These are phyloP conservation scores for Drosophila mayri DNA, from an alignment of 1,140 invertebrate species.

Conservation along the genomic window DNA sequence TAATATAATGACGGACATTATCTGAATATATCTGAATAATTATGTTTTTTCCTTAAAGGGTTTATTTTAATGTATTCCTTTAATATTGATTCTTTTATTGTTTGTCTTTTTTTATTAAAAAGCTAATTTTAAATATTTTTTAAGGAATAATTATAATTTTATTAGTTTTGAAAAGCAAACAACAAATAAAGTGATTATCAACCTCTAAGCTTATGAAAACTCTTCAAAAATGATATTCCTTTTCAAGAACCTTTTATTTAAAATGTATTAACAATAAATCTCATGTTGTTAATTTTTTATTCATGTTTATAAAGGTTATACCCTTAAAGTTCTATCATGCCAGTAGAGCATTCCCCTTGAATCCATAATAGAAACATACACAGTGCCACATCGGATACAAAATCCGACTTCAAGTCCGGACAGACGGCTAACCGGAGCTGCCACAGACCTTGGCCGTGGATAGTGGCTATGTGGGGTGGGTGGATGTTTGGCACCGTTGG, in stretches of 20 bases:
- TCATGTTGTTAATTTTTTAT: neutral
- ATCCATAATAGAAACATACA: neutral
- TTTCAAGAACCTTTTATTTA: neutral
- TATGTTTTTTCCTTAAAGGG: neutral
- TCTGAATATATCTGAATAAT: neutral
- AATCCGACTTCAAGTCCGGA: slow-evolving; percentile 1
- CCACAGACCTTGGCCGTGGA: slow-evolving; percentile 23
- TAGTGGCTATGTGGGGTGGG: neutral
- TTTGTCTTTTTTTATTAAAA: no score
- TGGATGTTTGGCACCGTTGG: neutral
- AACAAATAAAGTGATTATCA: neutral
- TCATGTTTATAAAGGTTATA: neutral
- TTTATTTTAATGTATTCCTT: neutral
- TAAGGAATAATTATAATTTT: no score
- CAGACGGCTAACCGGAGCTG: slow-evolving; percentile 28
- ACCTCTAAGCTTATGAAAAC: neutral
- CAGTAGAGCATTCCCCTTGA: slow-evolving; percentile 5
- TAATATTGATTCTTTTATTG: no score
- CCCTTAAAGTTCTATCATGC: no score
- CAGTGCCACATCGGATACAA: slow-evolving; percentile 25
- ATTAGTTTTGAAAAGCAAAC: neutral
- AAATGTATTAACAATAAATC: no score
- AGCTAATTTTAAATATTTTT: no score
- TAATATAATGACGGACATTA: fast-evolving
- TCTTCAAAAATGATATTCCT: neutral